phyloP scores from a whole-genome alignment of 2,113 vertebrate species.

The Macaca nemestrina region DNA sequence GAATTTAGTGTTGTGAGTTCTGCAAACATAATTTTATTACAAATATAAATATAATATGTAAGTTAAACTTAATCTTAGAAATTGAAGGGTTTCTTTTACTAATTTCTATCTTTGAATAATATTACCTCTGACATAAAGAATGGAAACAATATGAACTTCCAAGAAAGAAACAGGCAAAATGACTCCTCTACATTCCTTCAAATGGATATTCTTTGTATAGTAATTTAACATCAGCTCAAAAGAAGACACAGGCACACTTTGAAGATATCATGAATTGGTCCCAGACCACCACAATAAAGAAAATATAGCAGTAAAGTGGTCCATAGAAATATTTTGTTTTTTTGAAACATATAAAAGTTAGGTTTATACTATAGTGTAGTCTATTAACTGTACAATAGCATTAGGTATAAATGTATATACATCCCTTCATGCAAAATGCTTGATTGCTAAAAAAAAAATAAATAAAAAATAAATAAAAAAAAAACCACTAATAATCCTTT shows the following conservation, averaged over 20 bases:
- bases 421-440: neutral
- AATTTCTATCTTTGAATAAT: neutral
- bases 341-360: neutral
- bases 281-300: neutral
- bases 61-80: neutral
- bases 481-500: neutral
- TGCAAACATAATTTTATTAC: neutral
- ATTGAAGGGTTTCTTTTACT: neutral
- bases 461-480: neutral
- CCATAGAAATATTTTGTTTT: neutral
- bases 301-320: neutral
- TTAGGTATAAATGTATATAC: neutral
- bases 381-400: neutral
- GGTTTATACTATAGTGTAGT: neutral
- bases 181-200: neutral
- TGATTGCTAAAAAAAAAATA: neutral
- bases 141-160: neutral
- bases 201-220: neutral
- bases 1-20: neutral
- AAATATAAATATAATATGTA: neutral
- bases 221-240: neutral
- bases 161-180: neutral
- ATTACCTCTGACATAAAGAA: neutral
- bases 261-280: neutral
- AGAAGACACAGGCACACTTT: neutral